Evolutionary conservation across 2,113 vertebrate genomes (phyloP).

Genomic region (Condylura cristata): DNA sequence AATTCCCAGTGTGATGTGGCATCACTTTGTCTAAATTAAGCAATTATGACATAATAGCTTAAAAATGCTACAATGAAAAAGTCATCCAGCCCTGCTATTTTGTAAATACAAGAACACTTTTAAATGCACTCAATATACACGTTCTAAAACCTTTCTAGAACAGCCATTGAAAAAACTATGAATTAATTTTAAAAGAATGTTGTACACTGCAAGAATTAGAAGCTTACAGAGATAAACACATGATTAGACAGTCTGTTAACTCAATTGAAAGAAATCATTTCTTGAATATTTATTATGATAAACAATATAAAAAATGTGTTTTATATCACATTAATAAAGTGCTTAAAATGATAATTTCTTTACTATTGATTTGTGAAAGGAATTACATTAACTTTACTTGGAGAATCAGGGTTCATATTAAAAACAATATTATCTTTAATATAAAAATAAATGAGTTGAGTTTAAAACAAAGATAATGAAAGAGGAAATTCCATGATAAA

Average conservation of each 20-base stretch:
- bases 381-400: constrained; percentile 37
- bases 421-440: constrained; percentile 16
- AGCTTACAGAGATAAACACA: neutral
- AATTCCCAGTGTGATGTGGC: constrained; percentile 50
- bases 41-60: constrained; percentile 62
- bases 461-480: neutral
- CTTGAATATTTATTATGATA: constrained; percentile 1
- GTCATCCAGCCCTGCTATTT: constrained; percentile 48
- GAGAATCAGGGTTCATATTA: neutral
- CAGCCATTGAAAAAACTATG: constrained; percentile 15
- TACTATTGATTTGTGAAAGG: neutral
- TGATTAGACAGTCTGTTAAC: neutral
- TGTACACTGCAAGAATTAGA: constrained; percentile 18
- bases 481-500: neutral
- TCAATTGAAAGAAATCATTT: neutral
- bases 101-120: constrained; percentile 56
- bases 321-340: neutral
- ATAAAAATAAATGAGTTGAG: neutral
- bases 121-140: neutral
- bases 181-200: constrained; percentile 42
- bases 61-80: constrained; percentile 56
- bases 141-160: constrained; percentile 51
- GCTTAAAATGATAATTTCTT: neutral
- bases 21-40: constrained; percentile 76
- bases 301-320: constrained; percentile 39